Evolutionary conservation across 2,888 invertebrate genomes (phyloP).

Genomic region (Leptinotarsa tumamoca): DNA sequence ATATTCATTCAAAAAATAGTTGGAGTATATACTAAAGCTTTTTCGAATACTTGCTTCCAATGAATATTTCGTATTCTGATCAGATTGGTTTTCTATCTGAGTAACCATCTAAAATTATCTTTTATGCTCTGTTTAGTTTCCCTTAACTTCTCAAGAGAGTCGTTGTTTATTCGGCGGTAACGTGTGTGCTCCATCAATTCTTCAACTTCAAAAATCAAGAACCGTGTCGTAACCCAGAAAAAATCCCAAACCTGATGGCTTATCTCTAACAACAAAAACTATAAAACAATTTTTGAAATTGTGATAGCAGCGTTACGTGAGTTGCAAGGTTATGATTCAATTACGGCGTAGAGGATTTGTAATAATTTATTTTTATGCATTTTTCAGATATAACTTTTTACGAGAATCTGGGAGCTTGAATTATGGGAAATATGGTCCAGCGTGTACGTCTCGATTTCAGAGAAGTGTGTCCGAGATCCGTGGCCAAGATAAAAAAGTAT

Average conservation of each 20-base stretch:
- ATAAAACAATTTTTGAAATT: slow-evolving; percentile 44
- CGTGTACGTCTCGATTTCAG: slow-evolving; percentile 34
- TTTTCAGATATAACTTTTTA: slow-evolving; percentile 49
- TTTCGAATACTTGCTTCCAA: no score
- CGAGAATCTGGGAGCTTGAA: slow-evolving; percentile 40
- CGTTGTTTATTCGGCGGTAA: background rate
- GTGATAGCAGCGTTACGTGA: slow-evolving; percentile 44
- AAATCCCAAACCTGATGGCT: slow-evolving; percentile 30
- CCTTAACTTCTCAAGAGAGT: background rate
- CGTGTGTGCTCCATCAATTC: background rate
- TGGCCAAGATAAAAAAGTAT: slow-evolving; percentile 17
- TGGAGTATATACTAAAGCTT: no score
- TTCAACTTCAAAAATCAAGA: slow-evolving; percentile 19
- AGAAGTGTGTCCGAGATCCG: slow-evolving; percentile 37
- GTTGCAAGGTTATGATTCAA: slow-evolving; percentile 51
- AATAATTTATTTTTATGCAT: slow-evolving; percentile 53
- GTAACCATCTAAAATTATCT: no score
- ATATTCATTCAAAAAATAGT: no score
- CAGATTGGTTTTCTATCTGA: no score
- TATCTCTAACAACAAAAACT: slow-evolving; percentile 41
- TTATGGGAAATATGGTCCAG: slow-evolving; percentile 37
- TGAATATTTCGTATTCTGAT: no score
- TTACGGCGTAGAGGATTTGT: slow-evolving; percentile 49
- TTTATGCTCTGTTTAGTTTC: no score
- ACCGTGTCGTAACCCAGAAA: slow-evolving; percentile 15